phyloP scores from a whole-genome alignment of 2,888 invertebrate genomes.

The Apantesis nais region DNA sequence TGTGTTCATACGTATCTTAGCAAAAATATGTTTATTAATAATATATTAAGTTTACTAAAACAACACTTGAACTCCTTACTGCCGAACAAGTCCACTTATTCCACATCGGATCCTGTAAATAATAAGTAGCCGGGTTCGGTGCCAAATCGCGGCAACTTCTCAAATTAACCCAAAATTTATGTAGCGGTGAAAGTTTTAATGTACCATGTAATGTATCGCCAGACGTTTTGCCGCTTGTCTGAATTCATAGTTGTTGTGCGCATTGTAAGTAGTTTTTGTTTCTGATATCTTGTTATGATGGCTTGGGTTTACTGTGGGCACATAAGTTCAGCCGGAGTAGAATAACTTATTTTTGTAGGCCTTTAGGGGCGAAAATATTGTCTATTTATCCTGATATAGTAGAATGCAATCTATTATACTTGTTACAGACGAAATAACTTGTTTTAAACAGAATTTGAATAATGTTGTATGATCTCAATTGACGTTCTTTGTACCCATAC shows the following conservation, averaged over 20 bases:
- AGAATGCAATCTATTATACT: neutral
- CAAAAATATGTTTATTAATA: neutral
- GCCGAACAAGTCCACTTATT: slow-evolving; percentile 18
- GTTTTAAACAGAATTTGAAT: no score
- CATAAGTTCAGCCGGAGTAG: neutral
- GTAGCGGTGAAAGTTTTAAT: slow-evolving; percentile 72
- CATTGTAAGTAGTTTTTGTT: slow-evolving; percentile 38
- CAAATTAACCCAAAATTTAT: slow-evolving; percentile 68
- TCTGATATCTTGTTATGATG: slow-evolving; percentile 19
- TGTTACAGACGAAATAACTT: no score
- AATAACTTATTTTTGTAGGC: neutral
- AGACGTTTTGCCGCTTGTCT: slow-evolving; percentile 47
- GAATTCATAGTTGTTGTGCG: slow-evolving; percentile 41
- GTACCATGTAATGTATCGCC: slow-evolving; percentile 64
- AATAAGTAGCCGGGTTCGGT: slow-evolving; percentile 33
- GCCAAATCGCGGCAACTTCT: slow-evolving; percentile 55
- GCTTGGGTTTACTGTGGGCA: neutral
- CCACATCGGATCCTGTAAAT: slow-evolving; percentile 33
- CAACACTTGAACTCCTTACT: slow-evolving; percentile 9
- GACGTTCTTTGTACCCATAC: no score
- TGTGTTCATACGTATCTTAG: neutral
- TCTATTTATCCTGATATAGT: neutral
- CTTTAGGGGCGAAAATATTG: neutral
- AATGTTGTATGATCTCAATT: no score
- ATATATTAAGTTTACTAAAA: slow-evolving; percentile 6